These are phyloP conservation scores for Hydrozoanthus tunicans DNA, from an alignment of 64 coral and sea anemone genomes.

Conservation along the genomic window DNA sequence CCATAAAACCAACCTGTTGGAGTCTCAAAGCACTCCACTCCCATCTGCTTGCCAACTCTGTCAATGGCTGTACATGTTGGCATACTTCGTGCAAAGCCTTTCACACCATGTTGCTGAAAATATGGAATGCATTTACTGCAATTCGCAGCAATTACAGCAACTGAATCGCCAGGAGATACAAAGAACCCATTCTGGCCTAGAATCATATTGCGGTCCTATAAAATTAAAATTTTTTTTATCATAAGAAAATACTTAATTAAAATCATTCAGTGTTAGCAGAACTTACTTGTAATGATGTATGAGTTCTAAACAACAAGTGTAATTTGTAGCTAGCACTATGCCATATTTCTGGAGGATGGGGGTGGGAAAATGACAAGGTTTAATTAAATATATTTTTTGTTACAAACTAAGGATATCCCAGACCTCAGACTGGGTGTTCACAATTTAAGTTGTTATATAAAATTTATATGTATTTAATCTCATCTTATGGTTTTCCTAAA, in stretches of 20 bases:
- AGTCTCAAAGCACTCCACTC: slow-evolving; percentile 86
- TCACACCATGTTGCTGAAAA: slow-evolving; percentile 77
- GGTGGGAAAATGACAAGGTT: too few species aligned
- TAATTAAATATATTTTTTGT: too few species aligned
- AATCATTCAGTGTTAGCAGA: not conserved
- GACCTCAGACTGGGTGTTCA: too few species aligned
- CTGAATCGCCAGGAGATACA: slow-evolving; percentile 96
- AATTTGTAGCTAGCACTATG: too few species aligned
- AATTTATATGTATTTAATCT: too few species aligned
- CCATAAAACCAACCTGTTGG: slow-evolving; percentile 70
- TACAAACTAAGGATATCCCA: too few species aligned
- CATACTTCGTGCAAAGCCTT: slow-evolving; percentile 97
- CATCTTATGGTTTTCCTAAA: too few species aligned
- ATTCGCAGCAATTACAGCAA: slow-evolving; percentile 96
- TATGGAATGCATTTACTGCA: slow-evolving; percentile 81
- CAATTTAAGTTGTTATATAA: too few species aligned
- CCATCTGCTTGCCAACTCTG: slow-evolving; percentile 82
- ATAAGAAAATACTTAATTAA: not conserved
- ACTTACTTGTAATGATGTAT: not conserved
- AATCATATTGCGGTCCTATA: slow-evolving; percentile 99
- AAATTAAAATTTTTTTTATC: not conserved
- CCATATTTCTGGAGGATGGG: too few species aligned
- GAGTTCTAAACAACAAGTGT: too few species aligned
- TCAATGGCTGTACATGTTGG: slow-evolving; percentile 95
- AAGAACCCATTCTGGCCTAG: slow-evolving; percentile 97